These are phyloP conservation scores for Crenichthys baileyi DNA, from an alignment of 2,797 vertebrate species.

Conservation along the genomic window DNA sequence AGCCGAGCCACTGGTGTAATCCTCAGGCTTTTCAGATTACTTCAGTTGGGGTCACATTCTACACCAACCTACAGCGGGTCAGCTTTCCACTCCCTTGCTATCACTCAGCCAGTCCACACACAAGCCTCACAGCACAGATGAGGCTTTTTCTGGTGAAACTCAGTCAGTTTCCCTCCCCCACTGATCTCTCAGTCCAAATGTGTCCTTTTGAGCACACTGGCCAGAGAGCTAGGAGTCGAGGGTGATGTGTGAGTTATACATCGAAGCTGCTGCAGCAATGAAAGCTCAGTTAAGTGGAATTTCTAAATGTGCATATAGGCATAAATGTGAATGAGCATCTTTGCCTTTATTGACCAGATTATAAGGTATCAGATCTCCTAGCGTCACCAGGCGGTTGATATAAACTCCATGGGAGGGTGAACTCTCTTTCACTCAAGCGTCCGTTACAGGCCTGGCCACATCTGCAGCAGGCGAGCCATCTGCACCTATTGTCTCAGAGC, in stretches of 20 bases:
- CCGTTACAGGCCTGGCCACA: constrained; percentile 79
- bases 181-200: constrained; percentile 26
- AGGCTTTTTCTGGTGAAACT: constrained; percentile 49
- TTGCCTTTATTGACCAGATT: constrained; percentile 26
- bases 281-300: background rate
- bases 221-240: background rate
- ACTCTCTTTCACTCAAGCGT: constrained; percentile 70
- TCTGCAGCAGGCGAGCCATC: constrained; percentile 81
- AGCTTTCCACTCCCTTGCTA: constrained; percentile 63
- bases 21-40: constrained; percentile 83
- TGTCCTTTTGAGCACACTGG: constrained; percentile 18
- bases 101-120: constrained; percentile 44
- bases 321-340: constrained; percentile 10
- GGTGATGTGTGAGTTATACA: constrained; percentile 9
- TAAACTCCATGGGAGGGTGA: constrained; percentile 69
- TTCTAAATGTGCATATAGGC: background rate
- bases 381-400: constrained; percentile 66
- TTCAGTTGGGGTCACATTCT: constrained; percentile 81
- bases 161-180: constrained; percentile 36
- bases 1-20: constrained; percentile 77
- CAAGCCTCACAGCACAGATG: constrained; percentile 38
- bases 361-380: constrained; percentile 42
- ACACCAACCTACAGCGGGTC: constrained; percentile 73
- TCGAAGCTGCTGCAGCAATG: background rate
- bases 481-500: constrained; percentile 81